Conservation (phyloP, 2,888 invertebrate species). For the Kuschelorhynchus macadamiae region DNA sequence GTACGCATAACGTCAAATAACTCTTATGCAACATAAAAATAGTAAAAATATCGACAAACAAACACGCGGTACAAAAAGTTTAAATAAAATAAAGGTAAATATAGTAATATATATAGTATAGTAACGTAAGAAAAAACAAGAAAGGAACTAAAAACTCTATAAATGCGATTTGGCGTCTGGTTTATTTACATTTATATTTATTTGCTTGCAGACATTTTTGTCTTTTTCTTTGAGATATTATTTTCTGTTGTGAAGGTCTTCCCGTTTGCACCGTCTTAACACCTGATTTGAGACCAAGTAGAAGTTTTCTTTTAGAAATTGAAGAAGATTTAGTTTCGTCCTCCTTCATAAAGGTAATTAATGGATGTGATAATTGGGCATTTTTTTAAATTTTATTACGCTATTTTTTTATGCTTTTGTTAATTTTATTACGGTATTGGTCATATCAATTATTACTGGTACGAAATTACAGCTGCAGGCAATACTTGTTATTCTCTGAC, state of each 20-base stretch:
- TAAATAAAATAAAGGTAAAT: too few species aligned
- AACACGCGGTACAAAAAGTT: too few species aligned
- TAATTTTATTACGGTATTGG: slow-evolving; percentile 22
- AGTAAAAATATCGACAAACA: too few species aligned
- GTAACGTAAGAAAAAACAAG: too few species aligned
- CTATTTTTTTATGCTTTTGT: slow-evolving; percentile 22
- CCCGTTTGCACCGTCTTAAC: slow-evolving; percentile 1
- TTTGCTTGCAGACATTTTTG: slow-evolving; percentile 5
- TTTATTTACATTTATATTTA: not conserved
- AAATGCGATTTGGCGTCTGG: slow-evolving; percentile 1
- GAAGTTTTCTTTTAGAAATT: slow-evolving; percentile 22
- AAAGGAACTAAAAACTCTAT: too few species aligned
- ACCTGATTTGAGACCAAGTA: slow-evolving; percentile 9
- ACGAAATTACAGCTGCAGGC: not conserved
- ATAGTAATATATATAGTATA: too few species aligned
- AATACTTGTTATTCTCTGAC: not conserved
- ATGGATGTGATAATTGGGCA: slow-evolving; percentile 11
- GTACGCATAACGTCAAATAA: too few species aligned
- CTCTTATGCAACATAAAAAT: too few species aligned
- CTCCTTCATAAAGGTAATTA: not conserved
- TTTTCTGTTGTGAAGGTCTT: not conserved
- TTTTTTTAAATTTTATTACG: slow-evolving; percentile 19
- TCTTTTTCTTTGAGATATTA: not conserved
- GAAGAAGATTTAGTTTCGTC: slow-evolving; percentile 15
- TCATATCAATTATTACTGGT: slow-evolving; percentile 17